Evolutionary conservation across 2,113 vertebrate species (phyloP).

Genomic region (Sisor rabdophorus): DNA sequence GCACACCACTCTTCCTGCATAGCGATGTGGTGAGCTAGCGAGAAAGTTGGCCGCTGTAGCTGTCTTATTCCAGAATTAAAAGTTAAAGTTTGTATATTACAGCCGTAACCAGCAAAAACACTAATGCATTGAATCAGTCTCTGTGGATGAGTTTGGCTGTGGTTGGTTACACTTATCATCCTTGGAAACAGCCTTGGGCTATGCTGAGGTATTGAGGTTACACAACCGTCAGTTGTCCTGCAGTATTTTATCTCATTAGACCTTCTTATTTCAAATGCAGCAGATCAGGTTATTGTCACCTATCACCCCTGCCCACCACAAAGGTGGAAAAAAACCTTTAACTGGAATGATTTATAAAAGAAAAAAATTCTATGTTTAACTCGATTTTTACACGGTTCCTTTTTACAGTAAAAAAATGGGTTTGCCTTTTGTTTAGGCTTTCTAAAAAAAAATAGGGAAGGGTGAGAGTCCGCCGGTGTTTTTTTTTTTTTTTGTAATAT

Average conservation of each 20-base stretch:
- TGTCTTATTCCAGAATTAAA: conserved; percentile 16
- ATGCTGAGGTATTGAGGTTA: conserved; percentile 22
- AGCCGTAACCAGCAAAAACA: conserved; percentile 2
- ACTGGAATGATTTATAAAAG: conserved; percentile 60
- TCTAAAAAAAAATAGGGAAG: conserved; percentile 43
- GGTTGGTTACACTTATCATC: neutral
- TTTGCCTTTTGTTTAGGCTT: conserved; percentile 53
- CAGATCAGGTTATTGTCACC: conserved; percentile 12
- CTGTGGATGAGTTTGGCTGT: conserved; percentile 28
- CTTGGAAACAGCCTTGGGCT: conserved; percentile 17
- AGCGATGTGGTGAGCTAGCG: conserved; percentile 13
- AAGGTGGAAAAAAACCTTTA: conserved; percentile 50
- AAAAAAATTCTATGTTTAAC: conserved; percentile 23
- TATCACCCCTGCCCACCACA: conserved; percentile 21
- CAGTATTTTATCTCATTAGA: conserved; percentile 33
- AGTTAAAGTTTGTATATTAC: conserved; percentile 25
- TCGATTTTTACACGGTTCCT: conserved; percentile 40
- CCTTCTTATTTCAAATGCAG: conserved; percentile 33
- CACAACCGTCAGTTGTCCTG: conserved; percentile 29
- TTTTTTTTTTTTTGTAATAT: conserved; percentile 42
- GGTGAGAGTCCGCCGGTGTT: conserved; percentile 36
- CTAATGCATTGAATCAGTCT: conserved; percentile 9
- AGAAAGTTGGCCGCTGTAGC: conserved; percentile 22
- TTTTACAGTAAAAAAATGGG: conserved; percentile 30
- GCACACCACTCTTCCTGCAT: conserved; percentile 32